Conservation (phyloP, 2,797 vertebrate species). For the Crax fasciolata region DNA sequence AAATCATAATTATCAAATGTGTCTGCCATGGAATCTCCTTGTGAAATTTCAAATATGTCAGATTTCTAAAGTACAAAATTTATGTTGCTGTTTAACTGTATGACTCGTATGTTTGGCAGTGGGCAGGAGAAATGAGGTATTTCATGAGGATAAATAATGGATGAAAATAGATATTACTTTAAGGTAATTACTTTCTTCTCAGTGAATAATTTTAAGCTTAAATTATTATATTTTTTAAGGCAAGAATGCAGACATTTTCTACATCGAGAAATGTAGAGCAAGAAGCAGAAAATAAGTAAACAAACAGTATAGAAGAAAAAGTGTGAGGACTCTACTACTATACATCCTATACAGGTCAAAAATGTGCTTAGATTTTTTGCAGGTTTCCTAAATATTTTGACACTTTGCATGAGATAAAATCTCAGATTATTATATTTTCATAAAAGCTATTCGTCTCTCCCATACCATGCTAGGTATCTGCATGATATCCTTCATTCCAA, state of each 20-base stretch:
- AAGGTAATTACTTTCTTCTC: neutral
- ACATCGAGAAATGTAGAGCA: neutral
- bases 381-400: neutral
- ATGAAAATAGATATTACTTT: neutral
- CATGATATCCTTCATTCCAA: neutral
- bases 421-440: neutral
- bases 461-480: neutral
- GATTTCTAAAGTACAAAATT: neutral
- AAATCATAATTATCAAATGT: neutral
- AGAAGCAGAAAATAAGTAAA: neutral
- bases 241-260: neutral
- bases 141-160: neutral
- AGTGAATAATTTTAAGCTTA: neutral
- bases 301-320: neutral
- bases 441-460: neutral
- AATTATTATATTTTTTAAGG: neutral
- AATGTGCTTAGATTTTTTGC: neutral
- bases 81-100: neutral
- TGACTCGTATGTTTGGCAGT: neutral
- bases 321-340: neutral
- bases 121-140: neutral
- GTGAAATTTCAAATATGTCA: neutral
- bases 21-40: neutral
- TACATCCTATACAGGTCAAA: neutral
- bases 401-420: neutral